A percentile compares a stretch with the other conserved stretches of the same genome.
These are phyloP conservation scores for Chymomyza costata DNA, from an alignment of 1,140 invertebrate genomes.

Conservation along the genomic window DNA sequence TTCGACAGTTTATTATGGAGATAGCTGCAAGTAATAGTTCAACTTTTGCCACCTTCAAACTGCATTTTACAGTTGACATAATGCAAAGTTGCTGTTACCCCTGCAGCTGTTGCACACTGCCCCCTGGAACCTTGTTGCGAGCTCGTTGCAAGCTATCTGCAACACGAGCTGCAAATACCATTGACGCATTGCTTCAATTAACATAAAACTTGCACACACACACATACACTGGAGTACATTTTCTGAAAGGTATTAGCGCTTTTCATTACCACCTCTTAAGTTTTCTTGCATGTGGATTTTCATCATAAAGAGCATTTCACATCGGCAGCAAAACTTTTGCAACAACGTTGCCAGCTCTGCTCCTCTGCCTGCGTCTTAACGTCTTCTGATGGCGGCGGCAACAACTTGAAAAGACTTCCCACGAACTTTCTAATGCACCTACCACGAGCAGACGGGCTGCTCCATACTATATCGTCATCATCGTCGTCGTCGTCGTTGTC, in stretches of 20 bases:
- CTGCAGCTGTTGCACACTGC: too few relatives aligned
- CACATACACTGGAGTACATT: slow-evolving; percentile 2
- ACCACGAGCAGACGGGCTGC: slow-evolving; percentile 8
- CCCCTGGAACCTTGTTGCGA: too few relatives aligned
- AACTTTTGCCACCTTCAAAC: slow-evolving; percentile 35
- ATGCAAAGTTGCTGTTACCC: not conserved
- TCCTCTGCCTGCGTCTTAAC: slow-evolving; percentile 1
- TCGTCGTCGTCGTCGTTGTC: not conserved
- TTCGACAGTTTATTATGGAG: too few relatives aligned
- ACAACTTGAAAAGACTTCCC: slow-evolving; percentile 59
- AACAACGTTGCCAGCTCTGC: slow-evolving; percentile 24
- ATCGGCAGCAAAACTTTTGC: slow-evolving; percentile 47
- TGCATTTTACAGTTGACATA: slow-evolving; percentile 53
- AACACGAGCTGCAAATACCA: slow-evolving; percentile 41
- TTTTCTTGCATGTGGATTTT: slow-evolving; percentile 38
- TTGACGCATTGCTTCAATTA: slow-evolving; percentile 68
- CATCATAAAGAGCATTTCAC: slow-evolving; percentile 60
- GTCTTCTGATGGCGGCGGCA: slow-evolving; percentile 11
- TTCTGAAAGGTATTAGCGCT: slow-evolving; percentile 52
- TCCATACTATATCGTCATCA: not conserved
- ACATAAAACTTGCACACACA: slow-evolving; percentile 49
- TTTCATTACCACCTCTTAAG: slow-evolving; percentile 67
- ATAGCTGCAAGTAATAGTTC: too few relatives aligned
- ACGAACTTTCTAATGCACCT: slow-evolving; percentile 70
- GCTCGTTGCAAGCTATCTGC: too few relatives aligned